Evolutionary conservation across 2,888 invertebrate species (phyloP).

Genomic region (Tenthredo scrophulariae): DNA sequence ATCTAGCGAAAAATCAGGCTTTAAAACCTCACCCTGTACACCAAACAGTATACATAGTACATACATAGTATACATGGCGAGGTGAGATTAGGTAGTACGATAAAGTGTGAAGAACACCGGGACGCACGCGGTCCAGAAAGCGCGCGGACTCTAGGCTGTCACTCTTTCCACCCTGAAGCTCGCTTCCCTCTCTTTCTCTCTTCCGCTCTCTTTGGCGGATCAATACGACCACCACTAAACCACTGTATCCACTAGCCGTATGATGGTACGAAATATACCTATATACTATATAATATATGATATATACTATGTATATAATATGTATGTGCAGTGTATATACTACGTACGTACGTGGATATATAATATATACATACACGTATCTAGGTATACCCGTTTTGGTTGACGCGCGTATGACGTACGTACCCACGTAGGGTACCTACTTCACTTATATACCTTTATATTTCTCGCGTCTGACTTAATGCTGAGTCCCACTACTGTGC

Average conservation of each 20-base stretch:
- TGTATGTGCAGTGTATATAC: too few species aligned
- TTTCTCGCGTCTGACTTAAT: slow-evolving; percentile 38
- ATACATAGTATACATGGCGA: background rate
- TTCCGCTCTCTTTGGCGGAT: slow-evolving; percentile 50
- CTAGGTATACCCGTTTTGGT: background rate
- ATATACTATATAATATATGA: background rate
- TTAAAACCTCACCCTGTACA: background rate
- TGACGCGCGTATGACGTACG: background rate
- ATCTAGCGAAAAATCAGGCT: background rate
- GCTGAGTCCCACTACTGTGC: slow-evolving; percentile 41
- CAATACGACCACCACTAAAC: slow-evolving; percentile 60
- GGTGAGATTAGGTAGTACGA: background rate
- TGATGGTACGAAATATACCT: background rate
- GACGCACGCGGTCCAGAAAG: slow-evolving; percentile 46
- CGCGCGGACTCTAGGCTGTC: slow-evolving; percentile 43
- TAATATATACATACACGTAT: too few species aligned
- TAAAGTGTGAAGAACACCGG: slow-evolving; percentile 1
- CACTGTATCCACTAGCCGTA: slow-evolving; percentile 43
- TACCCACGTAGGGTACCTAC: background rate
- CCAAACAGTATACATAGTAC: background rate
- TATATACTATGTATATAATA: background rate
- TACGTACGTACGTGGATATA: background rate
- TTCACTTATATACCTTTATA: slow-evolving; percentile 13
- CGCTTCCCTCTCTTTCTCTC: background rate
- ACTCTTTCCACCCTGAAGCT: slow-evolving; percentile 18